Evolutionary conservation across 1,140 invertebrate genomes (phyloP), one percentile per base, ranked within the genome.

Genomic region (Saxidomus purpurata): DNA sequence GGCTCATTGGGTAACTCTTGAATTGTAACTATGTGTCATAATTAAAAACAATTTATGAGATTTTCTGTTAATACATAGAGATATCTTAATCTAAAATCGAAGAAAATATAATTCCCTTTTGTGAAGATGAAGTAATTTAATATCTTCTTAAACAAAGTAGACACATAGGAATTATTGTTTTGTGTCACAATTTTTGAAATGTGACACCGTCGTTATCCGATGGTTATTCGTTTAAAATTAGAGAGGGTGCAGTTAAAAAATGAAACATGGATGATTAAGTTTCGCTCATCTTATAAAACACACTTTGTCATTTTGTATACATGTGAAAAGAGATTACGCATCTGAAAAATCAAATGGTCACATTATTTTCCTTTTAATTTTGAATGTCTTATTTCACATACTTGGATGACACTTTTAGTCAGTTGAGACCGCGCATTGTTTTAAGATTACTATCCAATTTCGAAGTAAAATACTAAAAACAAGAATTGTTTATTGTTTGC

Each of bases 41-140:
- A 81, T 88, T 88, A 88, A 88, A 87, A 88, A 88, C 86, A 88
- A 80, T 88, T 88, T 88, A 88, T 88, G 71, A 81, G 71, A 88
- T 67, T 88, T 36, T 69, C 17, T 63, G 76, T 71, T 69, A 80
- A 88, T 87, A 52, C 80, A 40, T 87, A 74, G n/a, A 87, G 38
- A 77, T 80, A 88, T 88, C 86, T 80, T 47, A 63, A 69, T 71
- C 79, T 71, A 43, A 34, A 88, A 88, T 88, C 86, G 63, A 69
- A 71, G 55, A 74, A 81, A 88, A 88, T 67, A 88, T 67, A 88
- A 79, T 49, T 71, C 61, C 77, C 86, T 81, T 88, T 88, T 88
- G 86, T 88, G 63, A 28, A 43, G 61, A 36, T 38, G 59, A 25
- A 22, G 86, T 88, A 88, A 88, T n/a, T 69, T 47, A 81, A 88